Percentiles rank a stretch among this genome's conserved stretches.
phyloP scores from a whole-genome alignment of 2,797 vertebrate species.

The Diplodus puntazzo region DNA sequence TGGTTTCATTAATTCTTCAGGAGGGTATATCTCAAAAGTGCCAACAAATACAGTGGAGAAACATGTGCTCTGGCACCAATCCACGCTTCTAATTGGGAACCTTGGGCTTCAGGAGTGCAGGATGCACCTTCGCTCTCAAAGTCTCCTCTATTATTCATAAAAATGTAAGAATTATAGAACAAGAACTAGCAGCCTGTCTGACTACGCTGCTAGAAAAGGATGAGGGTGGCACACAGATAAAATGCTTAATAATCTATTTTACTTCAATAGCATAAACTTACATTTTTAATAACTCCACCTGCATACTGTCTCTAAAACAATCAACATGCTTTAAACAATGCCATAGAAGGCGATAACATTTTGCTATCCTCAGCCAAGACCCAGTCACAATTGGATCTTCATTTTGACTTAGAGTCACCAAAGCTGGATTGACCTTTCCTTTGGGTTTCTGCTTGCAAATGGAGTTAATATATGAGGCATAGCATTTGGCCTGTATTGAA shows the following conservation, averaged over 20 bases:
- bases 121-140: conserved; percentile 85
- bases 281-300: conserved; percentile 34
- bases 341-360: conserved; percentile 9
- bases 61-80: conserved; percentile 87
- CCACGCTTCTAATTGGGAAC: conserved; percentile 86
- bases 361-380: background rate
- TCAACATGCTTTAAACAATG: conserved; percentile 34
- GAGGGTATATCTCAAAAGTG: conserved; percentile 85
- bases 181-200: conserved; percentile 75
- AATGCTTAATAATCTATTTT: conserved; percentile 74
- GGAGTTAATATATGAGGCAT: background rate
- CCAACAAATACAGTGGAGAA: conserved; percentile 83
- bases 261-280: conserved; percentile 49
- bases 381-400: background rate
- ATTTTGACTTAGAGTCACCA: background rate
- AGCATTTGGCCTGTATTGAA: conserved; percentile 2
- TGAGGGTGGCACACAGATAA: conserved; percentile 63
- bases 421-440: background rate
- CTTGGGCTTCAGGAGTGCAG: conserved; percentile 81
- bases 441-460: background rate
- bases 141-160: conserved; percentile 86
- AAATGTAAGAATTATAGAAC: conserved; percentile 81
- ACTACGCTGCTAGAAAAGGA: conserved; percentile 68
- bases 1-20: conserved; percentile 89
- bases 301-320: conserved; percentile 21